These are phyloP conservation scores for Meteorus cinctellus DNA, from an alignment of 2,888 invertebrate genomes.

Conservation along the genomic window DNA sequence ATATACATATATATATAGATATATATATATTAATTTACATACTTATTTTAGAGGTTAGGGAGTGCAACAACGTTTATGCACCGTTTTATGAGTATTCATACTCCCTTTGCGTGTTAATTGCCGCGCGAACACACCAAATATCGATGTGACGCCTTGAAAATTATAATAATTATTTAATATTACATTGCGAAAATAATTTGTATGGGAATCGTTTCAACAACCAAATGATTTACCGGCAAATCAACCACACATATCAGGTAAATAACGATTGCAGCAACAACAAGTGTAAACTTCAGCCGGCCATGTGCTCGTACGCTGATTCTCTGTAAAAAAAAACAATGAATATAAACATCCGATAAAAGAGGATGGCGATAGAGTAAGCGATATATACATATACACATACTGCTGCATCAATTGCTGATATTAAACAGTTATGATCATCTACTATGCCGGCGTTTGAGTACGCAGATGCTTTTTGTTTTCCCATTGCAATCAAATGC, in stretches of 20 bases:
- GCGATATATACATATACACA: too few relatives aligned
- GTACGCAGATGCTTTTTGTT: too few relatives aligned
- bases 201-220: background rate
- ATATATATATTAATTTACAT: too few relatives aligned
- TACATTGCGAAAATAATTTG: background rate
- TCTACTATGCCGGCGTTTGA: too few relatives aligned
- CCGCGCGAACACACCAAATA: slow-evolving; percentile 33
- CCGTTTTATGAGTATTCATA: slow-evolving; percentile 23
- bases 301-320: background rate
- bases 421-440: too few relatives aligned
- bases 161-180: slow-evolving; percentile 37
- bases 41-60: background rate
- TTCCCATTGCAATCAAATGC: too few relatives aligned
- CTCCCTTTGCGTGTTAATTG: slow-evolving; percentile 41
- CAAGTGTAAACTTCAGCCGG: background rate
- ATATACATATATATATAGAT: too few relatives aligned
- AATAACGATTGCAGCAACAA: background rate
- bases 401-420: too few relatives aligned
- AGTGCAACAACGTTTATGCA: slow-evolving; percentile 40
- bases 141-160: slow-evolving; percentile 39
- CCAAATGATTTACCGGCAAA: background rate
- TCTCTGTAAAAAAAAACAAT: background rate
- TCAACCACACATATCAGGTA: slow-evolving; percentile 26
- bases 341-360: background rate
- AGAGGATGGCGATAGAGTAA: too few relatives aligned